Base-by-base conservation (phyloP, 1,140 invertebrate genomes). In the Drosophila pruinosa region DNA sequence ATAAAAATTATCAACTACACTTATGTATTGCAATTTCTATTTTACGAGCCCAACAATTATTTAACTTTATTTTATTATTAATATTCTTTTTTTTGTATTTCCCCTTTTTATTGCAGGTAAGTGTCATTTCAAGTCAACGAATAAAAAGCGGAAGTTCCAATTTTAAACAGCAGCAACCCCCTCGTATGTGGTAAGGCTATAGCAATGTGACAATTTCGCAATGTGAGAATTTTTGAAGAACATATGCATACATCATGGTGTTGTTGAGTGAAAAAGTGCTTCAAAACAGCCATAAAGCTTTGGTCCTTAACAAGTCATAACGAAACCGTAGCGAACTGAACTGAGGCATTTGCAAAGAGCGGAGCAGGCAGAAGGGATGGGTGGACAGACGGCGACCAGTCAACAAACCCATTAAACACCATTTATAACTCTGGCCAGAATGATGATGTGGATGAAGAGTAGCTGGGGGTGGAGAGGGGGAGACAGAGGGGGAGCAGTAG, bases 391-490 rank as follows among this genome's bases (percentile, higher is more conserved):
- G 21, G 39, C 65, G 65, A 65, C 53, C 81, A 86, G 81, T 86
- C 82, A 86, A 86, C 82, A 88, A 86, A 88, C 81, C 82, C 81
- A 86, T 86, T 86, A 86, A 85, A 68, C 77, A 78, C 63, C 81
- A 80, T 86, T 86, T 86, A 88, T 88, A 81, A 81, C 81, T 73
- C 80, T 47, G 50, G 22, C 56, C 47, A 52, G 36, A n/a, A n/a
- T n/a, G 14, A 48, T n/a, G 21, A 41, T 47, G 31, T 1, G n/a
- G 19, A 34, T 28, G 54, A 34, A 7, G 24, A 22, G 48, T 4
- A 12, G n/a, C 31, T 8, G 31, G 12, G 7, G 22, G 14, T 10
- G 2, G 0, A 28, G 2, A 26, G 38, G 1, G 5, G 17, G 7
- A 8, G 4, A 22, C 3, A 4, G 34, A 24, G n/a, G 10, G 4